Evolutionary conservation across 2,113 vertebrate genomes (phyloP).

Genomic region (Percopsis transmontana): DNA sequence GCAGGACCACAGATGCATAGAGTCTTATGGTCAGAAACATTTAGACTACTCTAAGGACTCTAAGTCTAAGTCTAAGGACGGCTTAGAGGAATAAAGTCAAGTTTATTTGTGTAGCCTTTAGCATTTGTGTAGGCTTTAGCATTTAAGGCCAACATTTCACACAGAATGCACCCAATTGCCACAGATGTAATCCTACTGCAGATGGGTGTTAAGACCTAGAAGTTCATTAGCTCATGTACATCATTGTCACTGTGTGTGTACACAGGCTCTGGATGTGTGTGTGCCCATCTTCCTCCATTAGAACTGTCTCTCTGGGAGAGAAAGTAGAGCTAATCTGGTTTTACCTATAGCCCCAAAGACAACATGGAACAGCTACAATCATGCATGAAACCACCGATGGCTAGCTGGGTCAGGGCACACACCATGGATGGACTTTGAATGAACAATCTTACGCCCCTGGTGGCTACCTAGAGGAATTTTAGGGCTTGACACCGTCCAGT

Average conservation of each 20-base stretch:
- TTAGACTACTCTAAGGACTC: not conserved
- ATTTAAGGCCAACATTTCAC: not conserved
- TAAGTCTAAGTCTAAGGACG: too few relatives aligned
- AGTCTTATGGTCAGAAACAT: not conserved
- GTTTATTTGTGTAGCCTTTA: not conserved
- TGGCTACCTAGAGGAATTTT: too few relatives aligned
- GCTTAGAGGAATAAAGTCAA: too few relatives aligned
- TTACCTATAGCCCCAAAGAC: conserved; percentile 75
- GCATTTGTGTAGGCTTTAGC: not conserved
- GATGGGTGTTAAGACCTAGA: not conserved
- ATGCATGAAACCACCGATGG: conserved; percentile 66
- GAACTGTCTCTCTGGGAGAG: conserved; percentile 67
- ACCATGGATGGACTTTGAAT: too few relatives aligned
- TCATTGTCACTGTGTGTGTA: not conserved
- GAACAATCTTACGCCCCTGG: too few relatives aligned
- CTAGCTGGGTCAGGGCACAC: too few relatives aligned
- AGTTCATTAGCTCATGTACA: not conserved
- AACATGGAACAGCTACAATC: conserved; percentile 73
- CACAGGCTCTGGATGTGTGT: not conserved
- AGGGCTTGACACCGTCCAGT: too few relatives aligned
- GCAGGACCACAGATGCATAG: not conserved
- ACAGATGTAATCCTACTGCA: not conserved
- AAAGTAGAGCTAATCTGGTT: conserved; percentile 75
- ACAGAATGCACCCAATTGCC: not conserved
- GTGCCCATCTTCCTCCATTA: conserved; percentile 59